A percentile compares a stretch with the other conserved stretches of the same genome.
Evolutionary conservation across 2,797 vertebrate species (phyloP).

Genomic region (Hapalemur alaotrensis): DNA sequence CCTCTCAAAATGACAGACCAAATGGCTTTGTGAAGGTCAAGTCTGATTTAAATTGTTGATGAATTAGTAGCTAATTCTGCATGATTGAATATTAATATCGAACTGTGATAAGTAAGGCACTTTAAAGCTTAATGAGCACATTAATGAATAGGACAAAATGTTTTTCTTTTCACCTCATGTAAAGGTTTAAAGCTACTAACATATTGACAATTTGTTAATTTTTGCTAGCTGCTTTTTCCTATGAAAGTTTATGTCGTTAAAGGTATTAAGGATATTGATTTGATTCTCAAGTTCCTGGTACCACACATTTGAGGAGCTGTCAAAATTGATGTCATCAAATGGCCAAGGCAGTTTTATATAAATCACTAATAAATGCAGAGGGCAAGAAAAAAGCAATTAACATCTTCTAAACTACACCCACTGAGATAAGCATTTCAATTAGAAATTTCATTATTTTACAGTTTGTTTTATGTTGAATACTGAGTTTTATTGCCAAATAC

Average conservation of each 20-base stretch:
- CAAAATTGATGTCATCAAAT: constrained; percentile 70
- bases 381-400: constrained; percentile 69
- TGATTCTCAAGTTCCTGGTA: neutral
- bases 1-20: constrained; percentile 77
- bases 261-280: constrained; percentile 38
- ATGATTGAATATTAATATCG: constrained; percentile 79
- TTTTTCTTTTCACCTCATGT: constrained; percentile 71
- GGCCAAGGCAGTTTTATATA: constrained; percentile 70
- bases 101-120: constrained; percentile 63
- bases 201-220: constrained; percentile 62
- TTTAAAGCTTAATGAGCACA: constrained; percentile 76
- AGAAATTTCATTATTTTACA: constrained; percentile 82
- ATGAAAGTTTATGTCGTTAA: neutral
- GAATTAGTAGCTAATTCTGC: constrained; percentile 83
- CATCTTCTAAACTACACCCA: constrained; percentile 76
- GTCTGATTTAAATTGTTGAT: constrained; percentile 85
- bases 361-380: constrained; percentile 76
- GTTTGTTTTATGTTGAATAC: constrained; percentile 81
- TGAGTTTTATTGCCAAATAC: constrained; percentile 89
- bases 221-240: constrained; percentile 33
- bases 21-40: constrained; percentile 83
- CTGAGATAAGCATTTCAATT: constrained; percentile 80
- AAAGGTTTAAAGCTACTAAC: constrained; percentile 60
- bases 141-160: constrained; percentile 77
- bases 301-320: constrained; percentile 68